phyloP scores from a whole-genome alignment of 2,888 invertebrate species.

The Parnassius mnemosyne region DNA sequence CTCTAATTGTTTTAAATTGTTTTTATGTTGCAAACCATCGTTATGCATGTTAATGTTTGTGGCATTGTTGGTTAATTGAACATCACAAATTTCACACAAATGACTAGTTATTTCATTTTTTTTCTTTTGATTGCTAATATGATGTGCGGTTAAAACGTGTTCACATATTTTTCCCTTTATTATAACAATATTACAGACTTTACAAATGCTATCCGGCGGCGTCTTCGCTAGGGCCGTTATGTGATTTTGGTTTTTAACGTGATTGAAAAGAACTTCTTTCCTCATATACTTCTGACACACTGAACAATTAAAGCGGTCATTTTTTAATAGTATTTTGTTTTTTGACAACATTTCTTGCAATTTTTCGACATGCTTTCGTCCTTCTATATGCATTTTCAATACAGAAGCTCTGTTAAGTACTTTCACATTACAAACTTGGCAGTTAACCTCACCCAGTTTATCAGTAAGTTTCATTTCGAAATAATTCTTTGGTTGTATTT shows the following conservation, averaged over 20 bases:
- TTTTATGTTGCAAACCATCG: conserved; percentile 6
- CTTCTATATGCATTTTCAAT: conserved; percentile 3
- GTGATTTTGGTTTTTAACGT: neutral
- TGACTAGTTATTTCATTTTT: neutral
- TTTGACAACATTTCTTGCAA: neutral
- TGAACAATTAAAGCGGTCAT: neutral
- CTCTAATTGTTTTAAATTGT: neutral
- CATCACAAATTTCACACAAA: neutral
- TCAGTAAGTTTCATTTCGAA: neutral
- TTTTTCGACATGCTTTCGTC: neutral
- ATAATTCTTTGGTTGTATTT: neutral
- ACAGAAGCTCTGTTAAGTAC: conserved; percentile 9
- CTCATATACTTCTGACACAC: neutral
- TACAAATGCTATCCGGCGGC: neutral
- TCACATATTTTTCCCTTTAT: neutral
- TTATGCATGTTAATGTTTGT: neutral
- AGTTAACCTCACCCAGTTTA: neutral
- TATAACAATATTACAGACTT: neutral
- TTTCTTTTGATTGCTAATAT: neutral
- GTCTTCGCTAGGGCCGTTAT: neutral
- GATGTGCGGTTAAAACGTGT: neutral
- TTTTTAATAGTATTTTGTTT: neutral
- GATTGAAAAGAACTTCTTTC: neutral
- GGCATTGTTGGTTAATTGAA: neutral
- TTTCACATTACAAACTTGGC: conserved; percentile 12